A percentile compares a stretch with the other conserved stretches of the same genome.
Conservation (phyloP, 2,797 vertebrate genomes). For the Cephalopachus bancanus region DNA sequence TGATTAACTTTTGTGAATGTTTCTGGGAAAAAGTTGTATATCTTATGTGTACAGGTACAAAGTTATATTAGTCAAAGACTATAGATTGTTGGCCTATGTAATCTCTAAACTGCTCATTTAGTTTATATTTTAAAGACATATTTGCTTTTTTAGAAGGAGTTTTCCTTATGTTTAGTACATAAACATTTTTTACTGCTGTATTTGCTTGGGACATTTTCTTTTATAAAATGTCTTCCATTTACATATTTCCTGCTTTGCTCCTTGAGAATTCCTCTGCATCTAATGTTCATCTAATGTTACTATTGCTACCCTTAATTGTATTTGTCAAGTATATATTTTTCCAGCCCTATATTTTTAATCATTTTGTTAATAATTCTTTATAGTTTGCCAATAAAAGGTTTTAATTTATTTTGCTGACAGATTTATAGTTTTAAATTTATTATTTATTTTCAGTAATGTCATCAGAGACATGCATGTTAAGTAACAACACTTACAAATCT, state of each 20-base stretch:
- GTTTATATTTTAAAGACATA: background rate
- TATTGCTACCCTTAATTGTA: background rate
- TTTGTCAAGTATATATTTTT: background rate
- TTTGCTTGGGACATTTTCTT: background rate
- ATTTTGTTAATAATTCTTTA: background rate
- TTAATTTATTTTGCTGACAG: conserved; percentile 8
- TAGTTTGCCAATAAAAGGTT: background rate
- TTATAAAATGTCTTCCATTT: background rate
- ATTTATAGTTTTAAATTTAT: background rate
- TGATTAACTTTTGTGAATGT: background rate
- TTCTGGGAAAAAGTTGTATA: background rate
- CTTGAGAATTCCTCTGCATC: background rate
- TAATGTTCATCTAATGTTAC: background rate
- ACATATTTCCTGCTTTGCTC: background rate
- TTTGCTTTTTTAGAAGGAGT: background rate
- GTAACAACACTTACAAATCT: background rate
- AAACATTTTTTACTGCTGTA: background rate
- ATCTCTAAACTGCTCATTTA: background rate
- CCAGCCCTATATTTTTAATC: background rate
- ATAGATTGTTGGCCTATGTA: background rate
- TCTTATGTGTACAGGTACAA: background rate
- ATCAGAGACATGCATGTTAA: background rate
- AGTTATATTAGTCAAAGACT: background rate
- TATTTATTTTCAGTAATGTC: background rate
- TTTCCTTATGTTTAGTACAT: background rate